Evolutionary conservation across 2,113 vertebrate genomes (phyloP).

Genomic region (Romanogobio albipinnatus): DNA sequence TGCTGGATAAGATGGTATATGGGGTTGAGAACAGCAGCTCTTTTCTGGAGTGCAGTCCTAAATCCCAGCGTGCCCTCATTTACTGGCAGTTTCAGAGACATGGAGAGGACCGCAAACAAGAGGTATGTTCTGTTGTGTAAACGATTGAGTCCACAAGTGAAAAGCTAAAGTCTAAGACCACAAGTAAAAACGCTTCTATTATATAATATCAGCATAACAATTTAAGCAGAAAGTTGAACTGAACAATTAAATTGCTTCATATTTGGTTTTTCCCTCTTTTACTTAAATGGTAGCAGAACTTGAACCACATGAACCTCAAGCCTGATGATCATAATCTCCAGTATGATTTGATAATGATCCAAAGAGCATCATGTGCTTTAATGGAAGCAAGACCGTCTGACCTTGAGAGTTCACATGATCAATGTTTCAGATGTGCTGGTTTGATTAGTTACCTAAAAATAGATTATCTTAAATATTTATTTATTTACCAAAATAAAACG

Average conservation of each 20-base stretch:
- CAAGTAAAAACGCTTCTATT: no score
- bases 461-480: background rate
- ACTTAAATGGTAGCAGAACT: background rate
- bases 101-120: constrained; percentile 86
- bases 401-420: background rate
- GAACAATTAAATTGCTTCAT: background rate
- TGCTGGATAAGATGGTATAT: constrained; percentile 91
- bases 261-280: background rate
- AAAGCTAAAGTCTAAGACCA: background rate
- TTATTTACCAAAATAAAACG: background rate
- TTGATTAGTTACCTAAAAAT: background rate
- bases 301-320: background rate
- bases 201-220: background rate
- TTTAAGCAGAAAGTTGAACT: background rate
- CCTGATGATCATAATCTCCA: background rate
- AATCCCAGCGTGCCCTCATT: constrained; percentile 89
- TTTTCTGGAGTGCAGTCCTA: constrained; percentile 95
- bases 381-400: background rate
- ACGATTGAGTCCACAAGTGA: background rate
- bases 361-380: background rate
- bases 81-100: constrained; percentile 93
- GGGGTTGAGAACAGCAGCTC: constrained; percentile 98
- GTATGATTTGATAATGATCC: background rate
- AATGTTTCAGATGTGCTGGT: background rate
- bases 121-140: constrained; percentile 74